phyloP scores from a whole-genome alignment of 2,888 invertebrate species.

The Mythimna pallens region DNA sequence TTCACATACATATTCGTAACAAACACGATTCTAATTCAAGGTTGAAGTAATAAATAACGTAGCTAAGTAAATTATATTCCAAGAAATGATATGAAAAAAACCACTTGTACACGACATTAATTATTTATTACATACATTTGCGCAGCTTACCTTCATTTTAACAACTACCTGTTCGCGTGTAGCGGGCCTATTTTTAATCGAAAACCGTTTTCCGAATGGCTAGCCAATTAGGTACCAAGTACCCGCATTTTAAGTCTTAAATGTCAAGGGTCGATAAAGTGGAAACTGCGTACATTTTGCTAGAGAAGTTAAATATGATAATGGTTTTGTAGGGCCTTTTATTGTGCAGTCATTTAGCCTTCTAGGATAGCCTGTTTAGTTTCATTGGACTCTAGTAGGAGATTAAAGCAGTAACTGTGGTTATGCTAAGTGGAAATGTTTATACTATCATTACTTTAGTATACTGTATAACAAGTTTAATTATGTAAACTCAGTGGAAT shows the following conservation, averaged over 20 bases:
- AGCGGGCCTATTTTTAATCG: slow-evolving; percentile 65
- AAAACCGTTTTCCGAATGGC: slow-evolving; percentile 70
- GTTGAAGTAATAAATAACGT: slow-evolving; percentile 47
- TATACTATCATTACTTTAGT: background rate
- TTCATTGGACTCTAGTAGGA: slow-evolving; percentile 24
- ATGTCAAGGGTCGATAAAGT: slow-evolving; percentile 51
- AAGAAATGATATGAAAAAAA: slow-evolving; percentile 49
- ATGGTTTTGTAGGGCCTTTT: slow-evolving; percentile 29
- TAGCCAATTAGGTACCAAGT: slow-evolving; percentile 71
- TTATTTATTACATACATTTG: slow-evolving; percentile 55
- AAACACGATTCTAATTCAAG: slow-evolving; percentile 39
- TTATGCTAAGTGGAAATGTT: slow-evolving; percentile 26
- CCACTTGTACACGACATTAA: slow-evolving; percentile 42
- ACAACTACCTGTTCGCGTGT: slow-evolving; percentile 49
- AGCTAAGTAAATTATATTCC: slow-evolving; percentile 54
- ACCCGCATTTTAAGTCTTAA: slow-evolving; percentile 64
- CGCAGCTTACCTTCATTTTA: slow-evolving; percentile 24
- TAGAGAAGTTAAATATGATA: slow-evolving; percentile 29
- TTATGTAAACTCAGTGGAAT: background rate
- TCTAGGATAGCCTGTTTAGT: slow-evolving; percentile 15
- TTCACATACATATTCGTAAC: background rate
- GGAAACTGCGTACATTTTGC: slow-evolving; percentile 42
- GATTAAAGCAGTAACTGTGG: slow-evolving; percentile 31
- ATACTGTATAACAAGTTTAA: background rate
- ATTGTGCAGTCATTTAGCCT: slow-evolving; percentile 30